Percentiles rank a stretch among this genome's conserved stretches.
Evolutionary conservation across 2,888 invertebrate species (phyloP).

Genomic region (Hypercompe scribonia): DNA sequence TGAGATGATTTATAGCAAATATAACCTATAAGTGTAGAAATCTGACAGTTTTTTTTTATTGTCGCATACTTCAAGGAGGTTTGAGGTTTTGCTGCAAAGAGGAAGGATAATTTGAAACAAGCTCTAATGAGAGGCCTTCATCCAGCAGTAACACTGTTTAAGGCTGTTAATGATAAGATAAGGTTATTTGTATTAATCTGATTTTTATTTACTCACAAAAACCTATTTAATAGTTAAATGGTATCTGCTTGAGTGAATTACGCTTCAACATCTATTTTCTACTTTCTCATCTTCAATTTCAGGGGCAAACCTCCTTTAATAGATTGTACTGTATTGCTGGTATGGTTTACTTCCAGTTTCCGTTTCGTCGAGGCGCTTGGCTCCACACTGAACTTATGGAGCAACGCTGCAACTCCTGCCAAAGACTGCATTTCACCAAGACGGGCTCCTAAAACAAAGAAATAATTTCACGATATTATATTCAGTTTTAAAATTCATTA

Average conservation of each 20-base stretch:
- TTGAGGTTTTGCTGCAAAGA: too few relatives aligned
- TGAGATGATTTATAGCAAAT: neutral
- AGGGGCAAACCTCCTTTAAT: slow-evolving; percentile 60
- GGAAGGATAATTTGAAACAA: too few relatives aligned
- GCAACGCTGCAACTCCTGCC: slow-evolving; percentile 67
- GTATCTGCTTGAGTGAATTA: neutral
- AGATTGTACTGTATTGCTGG: slow-evolving; percentile 57
- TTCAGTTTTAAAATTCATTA: neutral
- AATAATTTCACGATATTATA: neutral
- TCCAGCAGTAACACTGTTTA: too few relatives aligned
- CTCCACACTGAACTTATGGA: slow-evolving; percentile 66
- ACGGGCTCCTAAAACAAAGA: slow-evolving; percentile 59
- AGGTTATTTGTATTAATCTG: too few relatives aligned
- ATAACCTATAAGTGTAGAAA: neutral
- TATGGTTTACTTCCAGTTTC: slow-evolving; percentile 46
- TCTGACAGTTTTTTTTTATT: neutral
- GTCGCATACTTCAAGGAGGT: neutral
- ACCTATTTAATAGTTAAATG: too few relatives aligned
- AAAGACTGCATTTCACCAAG: slow-evolving; percentile 72
- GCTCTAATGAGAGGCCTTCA: too few relatives aligned
- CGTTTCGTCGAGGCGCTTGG: slow-evolving; percentile 49
- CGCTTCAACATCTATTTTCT: neutral
- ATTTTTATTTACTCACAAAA: too few relatives aligned
- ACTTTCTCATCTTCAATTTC: slow-evolving; percentile 48
- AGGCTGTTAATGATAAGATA: too few relatives aligned